A percentile compares a stretch with the other conserved stretches of the same genome.
phyloP scores from a whole-genome alignment of 1,140 invertebrate genomes.

The Drosophila navojoa region DNA sequence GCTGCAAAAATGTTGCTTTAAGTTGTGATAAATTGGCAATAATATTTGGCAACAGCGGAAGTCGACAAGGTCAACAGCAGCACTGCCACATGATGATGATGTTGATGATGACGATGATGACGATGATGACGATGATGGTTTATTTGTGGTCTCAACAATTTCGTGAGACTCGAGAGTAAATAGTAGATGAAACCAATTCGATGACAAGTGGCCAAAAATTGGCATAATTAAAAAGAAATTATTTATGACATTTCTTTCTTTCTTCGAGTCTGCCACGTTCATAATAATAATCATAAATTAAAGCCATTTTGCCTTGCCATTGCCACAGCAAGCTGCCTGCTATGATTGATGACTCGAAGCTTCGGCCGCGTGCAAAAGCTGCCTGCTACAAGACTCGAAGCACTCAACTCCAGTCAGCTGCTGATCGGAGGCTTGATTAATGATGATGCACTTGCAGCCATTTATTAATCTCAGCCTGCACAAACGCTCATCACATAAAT shows the following conservation, averaged over 20 bases:
- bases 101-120: slow-evolving; percentile 27
- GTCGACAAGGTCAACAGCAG: slow-evolving; percentile 60
- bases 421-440: slow-evolving; percentile 56
- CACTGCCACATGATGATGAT: not conserved
- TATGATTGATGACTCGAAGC: slow-evolving; percentile 63
- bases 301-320: slow-evolving; percentile 24
- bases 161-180: slow-evolving; percentile 24
- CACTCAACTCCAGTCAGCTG: slow-evolving; percentile 59
- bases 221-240: slow-evolving; percentile 77
- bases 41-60: slow-evolving; percentile 68
- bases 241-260: slow-evolving; percentile 53
- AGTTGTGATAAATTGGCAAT: slow-evolving; percentile 72
- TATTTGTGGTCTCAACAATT: slow-evolving; percentile 47
- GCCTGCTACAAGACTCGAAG: slow-evolving; percentile 48
- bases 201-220: slow-evolving; percentile 43
- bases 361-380: slow-evolving; percentile 40
- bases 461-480: slow-evolving; percentile 54
- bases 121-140: slow-evolving; percentile 47
- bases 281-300: slow-evolving; percentile 77
- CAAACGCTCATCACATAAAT: slow-evolving; percentile 11
- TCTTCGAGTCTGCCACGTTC: slow-evolving; percentile 13
- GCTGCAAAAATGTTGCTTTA: slow-evolving; percentile 47
- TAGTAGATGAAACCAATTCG: slow-evolving; percentile 26
- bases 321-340: slow-evolving; percentile 51
- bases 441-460: slow-evolving; percentile 49